Evolutionary conservation across 1,140 invertebrate species (phyloP), one percentile per base, ranked within the genome.

Genomic region (Leptonema lineaticorne): DNA sequence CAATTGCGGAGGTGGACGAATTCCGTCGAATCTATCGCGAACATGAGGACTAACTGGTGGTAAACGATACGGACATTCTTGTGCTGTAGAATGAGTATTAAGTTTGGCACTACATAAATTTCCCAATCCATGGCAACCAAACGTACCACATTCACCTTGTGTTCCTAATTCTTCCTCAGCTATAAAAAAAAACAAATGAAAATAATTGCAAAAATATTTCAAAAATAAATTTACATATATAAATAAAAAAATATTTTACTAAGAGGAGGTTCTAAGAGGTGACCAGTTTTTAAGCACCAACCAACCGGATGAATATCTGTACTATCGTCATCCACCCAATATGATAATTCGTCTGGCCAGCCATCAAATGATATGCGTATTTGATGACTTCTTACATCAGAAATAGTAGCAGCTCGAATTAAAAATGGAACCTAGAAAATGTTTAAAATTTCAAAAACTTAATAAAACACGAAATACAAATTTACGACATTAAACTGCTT

Each of bases 241-340:
- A 20, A 77, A 24, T 11, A 46, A 24, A 26, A 8, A 4, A 18
- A 59, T 37, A 4, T 11, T 85, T 86, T 78, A 90, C 88, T 89
- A 16, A 90, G 80, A 45, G 95, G 94, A 1, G 90, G 86, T 80
- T 96, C 92, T 4, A 97, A 76, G 0, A 91, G 89, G 81, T 96
- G 93, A 29, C 89, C 89, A 1, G 93, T 96, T 79, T 92, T 92
- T 67, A 86, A 78, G 77, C 93, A 95, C 94, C 94, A 98, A 22
- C 92, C 92, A 72, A 92, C 86, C 14, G 94, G 94, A 85, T 97
- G 94, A 74, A 98, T 89, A 79, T 96, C 92, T 0, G 90, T 85
- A 69, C 88, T 92, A 80, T 97, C 93, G 77, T 96, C 94, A 76
- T 95, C 90, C 69, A 96, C 81, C 93, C 93, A 96, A 77, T 90